These are phyloP conservation scores for Potorous gilbertii DNA, from an alignment of 2,797 vertebrate species.

Conservation along the genomic window DNA sequence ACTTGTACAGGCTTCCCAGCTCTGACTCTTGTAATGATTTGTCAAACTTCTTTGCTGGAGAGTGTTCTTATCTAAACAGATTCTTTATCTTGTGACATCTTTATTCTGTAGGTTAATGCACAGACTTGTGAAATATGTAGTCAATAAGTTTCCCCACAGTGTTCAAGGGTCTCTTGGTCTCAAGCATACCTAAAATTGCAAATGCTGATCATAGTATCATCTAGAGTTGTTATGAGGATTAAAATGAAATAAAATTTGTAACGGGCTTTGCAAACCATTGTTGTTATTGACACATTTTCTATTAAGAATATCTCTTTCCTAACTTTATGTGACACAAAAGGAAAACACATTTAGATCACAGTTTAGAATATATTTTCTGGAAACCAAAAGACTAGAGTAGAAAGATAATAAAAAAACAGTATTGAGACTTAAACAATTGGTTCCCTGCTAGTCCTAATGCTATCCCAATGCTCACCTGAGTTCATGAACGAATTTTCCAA, in stretches of 20 bases:
- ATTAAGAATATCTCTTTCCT: background rate
- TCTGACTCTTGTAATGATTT: background rate
- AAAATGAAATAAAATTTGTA: background rate
- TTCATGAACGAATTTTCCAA: background rate
- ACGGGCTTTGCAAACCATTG: background rate
- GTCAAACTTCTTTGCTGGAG: background rate
- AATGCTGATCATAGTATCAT: background rate
- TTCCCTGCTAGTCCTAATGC: background rate
- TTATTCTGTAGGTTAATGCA: background rate
- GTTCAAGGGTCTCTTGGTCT: background rate
- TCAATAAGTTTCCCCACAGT: background rate
- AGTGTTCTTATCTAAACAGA: background rate
- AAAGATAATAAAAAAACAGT: background rate
- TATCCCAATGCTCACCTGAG: background rate
- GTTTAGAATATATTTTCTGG: background rate
- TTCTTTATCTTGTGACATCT: background rate
- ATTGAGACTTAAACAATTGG: background rate
- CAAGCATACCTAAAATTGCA: background rate
- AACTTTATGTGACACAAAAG: background rate
- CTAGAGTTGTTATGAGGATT: background rate
- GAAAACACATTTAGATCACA: background rate
- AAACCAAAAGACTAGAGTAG: background rate
- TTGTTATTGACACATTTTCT: background rate
- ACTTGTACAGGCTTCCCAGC: background rate
- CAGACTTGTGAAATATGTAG: background rate